These are phyloP conservation scores for Notospermus geniculatus DNA, from an alignment of 1,140 invertebrate species.

Conservation along the genomic window DNA sequence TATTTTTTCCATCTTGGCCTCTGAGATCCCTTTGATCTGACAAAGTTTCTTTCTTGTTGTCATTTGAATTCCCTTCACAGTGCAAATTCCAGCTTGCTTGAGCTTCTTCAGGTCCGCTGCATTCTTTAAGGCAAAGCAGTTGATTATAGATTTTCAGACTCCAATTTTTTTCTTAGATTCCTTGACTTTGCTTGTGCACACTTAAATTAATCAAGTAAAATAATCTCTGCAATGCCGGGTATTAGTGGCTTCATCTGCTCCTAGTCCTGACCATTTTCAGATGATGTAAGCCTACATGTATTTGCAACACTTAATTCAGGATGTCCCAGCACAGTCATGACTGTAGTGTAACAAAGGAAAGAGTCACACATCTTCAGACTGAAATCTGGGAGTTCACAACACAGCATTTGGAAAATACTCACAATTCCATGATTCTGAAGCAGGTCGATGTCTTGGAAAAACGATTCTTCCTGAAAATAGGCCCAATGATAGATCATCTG, in stretches of 20 bases:
- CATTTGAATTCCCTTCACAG: slow-evolving; percentile 77
- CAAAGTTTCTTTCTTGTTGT: slow-evolving; percentile 71
- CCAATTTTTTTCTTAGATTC: too few relatives aligned
- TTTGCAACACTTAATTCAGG: too few relatives aligned
- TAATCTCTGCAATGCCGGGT: neutral
- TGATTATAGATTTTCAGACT: too few relatives aligned
- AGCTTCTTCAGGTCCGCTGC: slow-evolving; percentile 74
- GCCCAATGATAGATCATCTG: slow-evolving; percentile 19
- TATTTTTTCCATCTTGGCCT: slow-evolving; percentile 80
- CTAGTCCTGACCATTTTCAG: too few relatives aligned
- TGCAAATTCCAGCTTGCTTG: slow-evolving; percentile 75
- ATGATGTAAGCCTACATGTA: too few relatives aligned
- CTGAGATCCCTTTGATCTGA: slow-evolving; percentile 75
- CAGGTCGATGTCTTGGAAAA: slow-evolving; percentile 61
- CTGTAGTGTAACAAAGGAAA: too few relatives aligned
- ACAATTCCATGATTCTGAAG: slow-evolving; percentile 62
- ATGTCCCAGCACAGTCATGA: too few relatives aligned
- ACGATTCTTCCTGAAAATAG: slow-evolving; percentile 50
- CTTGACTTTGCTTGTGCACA: too few relatives aligned
- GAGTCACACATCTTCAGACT: too few relatives aligned
- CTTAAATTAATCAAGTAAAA: slow-evolving; percentile 4
- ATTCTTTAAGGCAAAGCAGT: slow-evolving; percentile 48
- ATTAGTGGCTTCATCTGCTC: slow-evolving; percentile 9
- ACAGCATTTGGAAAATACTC: too few relatives aligned
- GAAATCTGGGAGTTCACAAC: too few relatives aligned